Conservation (phyloP, 2,888 invertebrate genomes). For the Melolontha melolontha region DNA sequence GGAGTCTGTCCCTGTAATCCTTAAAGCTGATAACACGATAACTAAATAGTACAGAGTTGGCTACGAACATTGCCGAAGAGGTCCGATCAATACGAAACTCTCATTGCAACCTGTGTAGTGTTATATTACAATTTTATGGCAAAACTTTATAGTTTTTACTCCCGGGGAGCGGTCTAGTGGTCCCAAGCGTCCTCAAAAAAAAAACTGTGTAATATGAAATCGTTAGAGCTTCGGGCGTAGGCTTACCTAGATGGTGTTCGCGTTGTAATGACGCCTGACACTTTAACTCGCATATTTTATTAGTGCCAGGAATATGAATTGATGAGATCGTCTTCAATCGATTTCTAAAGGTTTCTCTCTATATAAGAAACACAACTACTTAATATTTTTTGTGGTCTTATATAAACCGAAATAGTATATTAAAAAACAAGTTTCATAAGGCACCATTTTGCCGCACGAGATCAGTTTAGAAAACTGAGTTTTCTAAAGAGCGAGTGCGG, state of each 20-base stretch:
- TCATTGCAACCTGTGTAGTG: slow-evolving; percentile 47
- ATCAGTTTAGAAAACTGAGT: no score
- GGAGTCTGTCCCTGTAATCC: no score
- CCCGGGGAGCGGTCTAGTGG: slow-evolving; percentile 42
- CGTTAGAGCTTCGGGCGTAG: slow-evolving; percentile 48
- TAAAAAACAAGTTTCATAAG: no score
- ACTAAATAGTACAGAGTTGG: neutral
- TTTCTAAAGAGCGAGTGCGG: no score
- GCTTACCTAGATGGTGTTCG: slow-evolving; percentile 12
- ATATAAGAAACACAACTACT: no score
- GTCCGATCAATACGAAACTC: slow-evolving; percentile 52
- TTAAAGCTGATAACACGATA: no score
- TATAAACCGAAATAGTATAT: no score
- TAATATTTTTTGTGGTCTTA: no score
- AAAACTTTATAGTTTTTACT: slow-evolving; percentile 60
- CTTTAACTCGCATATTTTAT: neutral
- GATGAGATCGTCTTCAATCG: no score
- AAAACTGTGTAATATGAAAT: slow-evolving; percentile 54
- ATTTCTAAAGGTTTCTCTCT: neutral
- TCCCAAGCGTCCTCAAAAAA: slow-evolving; percentile 41
- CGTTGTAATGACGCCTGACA: slow-evolving; percentile 2
- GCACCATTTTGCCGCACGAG: no score
- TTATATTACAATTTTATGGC: slow-evolving; percentile 61
- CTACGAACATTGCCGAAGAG: slow-evolving; percentile 47
- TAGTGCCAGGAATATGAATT: no score